Percentiles rank a stretch among this genome's conserved stretches.
Conservation (phyloP, 35 echinoderm and acorn worm species). For the Eucidaris tribuloides region DNA sequence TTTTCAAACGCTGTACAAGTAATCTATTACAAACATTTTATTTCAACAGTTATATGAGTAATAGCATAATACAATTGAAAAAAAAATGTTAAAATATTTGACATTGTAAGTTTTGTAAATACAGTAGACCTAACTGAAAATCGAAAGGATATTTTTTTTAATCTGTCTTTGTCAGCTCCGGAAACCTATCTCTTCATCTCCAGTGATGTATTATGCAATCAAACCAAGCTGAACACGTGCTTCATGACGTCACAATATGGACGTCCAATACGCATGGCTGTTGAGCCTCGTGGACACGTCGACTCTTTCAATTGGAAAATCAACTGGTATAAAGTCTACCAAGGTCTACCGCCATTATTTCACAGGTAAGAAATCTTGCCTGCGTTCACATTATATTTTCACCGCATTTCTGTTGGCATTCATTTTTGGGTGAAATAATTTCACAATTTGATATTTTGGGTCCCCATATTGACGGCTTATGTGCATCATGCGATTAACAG, state of each 20-base stretch:
- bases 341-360: background rate
- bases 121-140: background rate
- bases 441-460: background rate
- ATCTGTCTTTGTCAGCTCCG: background rate
- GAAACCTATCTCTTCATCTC: background rate
- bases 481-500: background rate
- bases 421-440: too few species aligned
- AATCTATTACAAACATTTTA: background rate
- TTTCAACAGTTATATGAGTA: background rate
- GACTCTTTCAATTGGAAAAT: background rate
- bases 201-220: background rate
- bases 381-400: background rate
- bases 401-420: background rate
- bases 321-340: background rate
- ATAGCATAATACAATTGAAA: background rate
- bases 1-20: too few species aligned
- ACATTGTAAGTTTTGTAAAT: background rate
- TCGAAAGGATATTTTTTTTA: background rate
- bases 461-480: background rate
- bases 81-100: background rate
- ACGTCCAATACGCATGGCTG: background rate
- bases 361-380: background rate
- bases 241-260: constrained; percentile 17
- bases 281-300: background rate
- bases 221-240: background rate